These are phyloP conservation scores for Spodoptera picta DNA, from an alignment of 2,888 invertebrate genomes.

Conservation along the genomic window DNA sequence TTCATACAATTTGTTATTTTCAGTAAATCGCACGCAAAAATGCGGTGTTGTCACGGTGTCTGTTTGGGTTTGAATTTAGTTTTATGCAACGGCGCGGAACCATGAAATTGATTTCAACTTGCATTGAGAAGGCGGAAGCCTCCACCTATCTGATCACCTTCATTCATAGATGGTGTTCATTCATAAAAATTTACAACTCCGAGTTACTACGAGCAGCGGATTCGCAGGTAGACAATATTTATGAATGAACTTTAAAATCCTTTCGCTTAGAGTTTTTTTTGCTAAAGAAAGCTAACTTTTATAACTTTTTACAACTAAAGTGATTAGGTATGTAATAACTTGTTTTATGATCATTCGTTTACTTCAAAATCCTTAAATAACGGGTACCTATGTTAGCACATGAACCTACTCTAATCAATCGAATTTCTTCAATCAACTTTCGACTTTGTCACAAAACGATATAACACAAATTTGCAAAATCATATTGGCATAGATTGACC, in stretches of 20 bases:
- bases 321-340: not conserved
- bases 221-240: conserved; percentile 74
- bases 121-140: conserved; percentile 77
- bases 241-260: conserved; percentile 70
- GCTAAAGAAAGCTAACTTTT: conserved; percentile 2
- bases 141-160: conserved; percentile 67
- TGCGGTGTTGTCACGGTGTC: conserved; percentile 64
- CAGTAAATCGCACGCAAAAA: conserved; percentile 69
- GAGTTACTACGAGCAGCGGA: conserved; percentile 62
- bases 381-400: no score
- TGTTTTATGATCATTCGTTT: no score
- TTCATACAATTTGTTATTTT: conserved; percentile 78
- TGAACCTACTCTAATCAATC: no score
- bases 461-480: no score
- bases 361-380: no score
- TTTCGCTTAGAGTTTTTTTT: conserved; percentile 38
- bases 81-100: conserved; percentile 84
- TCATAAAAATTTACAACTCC: conserved; percentile 79
- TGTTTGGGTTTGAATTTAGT: conserved; percentile 76
- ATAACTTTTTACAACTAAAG: not conserved
- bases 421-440: no score
- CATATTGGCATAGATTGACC: no score
- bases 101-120: conserved; percentile 83
- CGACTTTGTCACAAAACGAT: no score
- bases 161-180: conserved; percentile 74